A percentile compares a stretch with the other conserved stretches of the same genome.
Evolutionary conservation across 2,797 vertebrate species (phyloP).

Genomic region (Echeneis naucrates): DNA sequence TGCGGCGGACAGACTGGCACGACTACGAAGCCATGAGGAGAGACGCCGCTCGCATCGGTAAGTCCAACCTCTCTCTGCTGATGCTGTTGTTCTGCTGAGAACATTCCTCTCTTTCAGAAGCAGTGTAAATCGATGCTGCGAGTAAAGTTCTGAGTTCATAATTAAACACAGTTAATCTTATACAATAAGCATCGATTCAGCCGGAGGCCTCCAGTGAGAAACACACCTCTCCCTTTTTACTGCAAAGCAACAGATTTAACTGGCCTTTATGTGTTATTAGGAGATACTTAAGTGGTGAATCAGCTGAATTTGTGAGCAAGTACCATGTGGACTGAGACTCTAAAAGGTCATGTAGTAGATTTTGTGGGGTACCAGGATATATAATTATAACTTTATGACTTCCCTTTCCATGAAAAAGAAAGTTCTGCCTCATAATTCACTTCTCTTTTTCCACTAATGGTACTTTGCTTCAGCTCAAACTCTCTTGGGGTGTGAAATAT

Average conservation of each 20-base stretch:
- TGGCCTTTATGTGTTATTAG: constrained; percentile 30
- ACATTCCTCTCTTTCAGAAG: constrained; percentile 31
- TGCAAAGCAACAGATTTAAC: constrained; percentile 22
- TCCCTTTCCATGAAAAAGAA: too few species aligned
- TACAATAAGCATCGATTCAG: constrained; percentile 56
- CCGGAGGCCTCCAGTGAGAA: constrained; percentile 20
- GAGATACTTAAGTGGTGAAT: constrained; percentile 20
- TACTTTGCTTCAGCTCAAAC: background rate
- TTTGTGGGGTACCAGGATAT: background rate
- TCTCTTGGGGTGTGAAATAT: background rate
- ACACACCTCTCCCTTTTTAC: constrained; percentile 14
- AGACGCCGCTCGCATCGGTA: constrained; percentile 89
- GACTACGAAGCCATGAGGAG: constrained; percentile 88
- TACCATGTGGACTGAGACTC: background rate
- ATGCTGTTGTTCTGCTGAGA: constrained; percentile 22
- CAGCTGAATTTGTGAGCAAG: constrained; percentile 5
- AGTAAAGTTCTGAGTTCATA: constrained; percentile 51
- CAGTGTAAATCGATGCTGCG: constrained; percentile 38
- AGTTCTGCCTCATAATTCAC: background rate
- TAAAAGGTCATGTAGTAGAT: background rate
- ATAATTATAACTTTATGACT: background rate
- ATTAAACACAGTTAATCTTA: constrained; percentile 68
- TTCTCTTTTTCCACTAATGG: background rate
- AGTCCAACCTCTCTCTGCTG: constrained; percentile 11
- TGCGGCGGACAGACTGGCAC: constrained; percentile 92